Percentiles rank a stretch among this genome's conserved stretches.
Evolutionary conservation across 2,797 vertebrate genomes (phyloP).

Genomic region (Propithecus deckenii): DNA sequence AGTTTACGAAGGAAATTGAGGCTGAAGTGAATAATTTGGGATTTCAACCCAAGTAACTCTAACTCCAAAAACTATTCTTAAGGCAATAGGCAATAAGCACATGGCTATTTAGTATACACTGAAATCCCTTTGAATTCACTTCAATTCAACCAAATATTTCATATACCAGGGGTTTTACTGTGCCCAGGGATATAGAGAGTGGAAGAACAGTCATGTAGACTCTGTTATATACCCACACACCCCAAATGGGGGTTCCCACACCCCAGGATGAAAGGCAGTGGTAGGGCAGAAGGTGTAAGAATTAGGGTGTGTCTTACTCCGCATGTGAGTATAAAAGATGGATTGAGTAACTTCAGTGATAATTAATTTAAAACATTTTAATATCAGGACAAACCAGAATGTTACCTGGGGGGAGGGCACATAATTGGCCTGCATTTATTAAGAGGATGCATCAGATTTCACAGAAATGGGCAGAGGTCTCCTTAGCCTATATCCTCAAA

Average conservation of each 20-base stretch:
- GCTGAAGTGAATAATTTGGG: neutral
- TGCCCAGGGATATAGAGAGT: neutral
- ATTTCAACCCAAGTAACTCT: neutral
- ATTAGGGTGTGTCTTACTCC: neutral
- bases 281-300: neutral
- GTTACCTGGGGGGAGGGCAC: neutral
- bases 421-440: neutral
- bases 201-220: neutral
- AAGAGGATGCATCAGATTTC: neutral
- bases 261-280: neutral
- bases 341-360: neutral
- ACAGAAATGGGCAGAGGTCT: neutral
- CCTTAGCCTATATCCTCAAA: neutral
- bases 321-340: neutral
- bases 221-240: neutral
- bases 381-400: neutral
- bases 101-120: neutral
- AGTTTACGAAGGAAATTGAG: neutral
- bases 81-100: neutral
- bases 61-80: neutral
- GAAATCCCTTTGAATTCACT: neutral
- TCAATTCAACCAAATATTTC: neutral
- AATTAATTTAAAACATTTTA: neutral
- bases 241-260: neutral
- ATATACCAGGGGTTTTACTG: neutral